A percentile compares a stretch with the other conserved stretches of the same genome.
Evolutionary conservation across 2,113 vertebrate species (phyloP).

Genomic region (Actenoides lindsayi): DNA sequence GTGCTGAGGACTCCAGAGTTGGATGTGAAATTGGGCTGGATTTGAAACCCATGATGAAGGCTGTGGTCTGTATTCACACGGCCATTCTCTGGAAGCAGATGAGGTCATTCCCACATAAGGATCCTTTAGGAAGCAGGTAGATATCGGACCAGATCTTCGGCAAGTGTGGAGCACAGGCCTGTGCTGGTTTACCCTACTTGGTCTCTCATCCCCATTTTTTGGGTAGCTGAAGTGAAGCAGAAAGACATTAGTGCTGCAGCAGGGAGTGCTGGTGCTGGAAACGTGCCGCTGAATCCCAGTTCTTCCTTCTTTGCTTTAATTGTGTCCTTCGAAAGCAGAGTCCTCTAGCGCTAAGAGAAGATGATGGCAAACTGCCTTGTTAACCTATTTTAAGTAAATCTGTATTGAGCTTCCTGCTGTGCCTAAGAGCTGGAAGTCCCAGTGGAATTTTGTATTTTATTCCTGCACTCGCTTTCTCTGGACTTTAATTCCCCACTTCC

Average conservation of each 20-base stretch:
- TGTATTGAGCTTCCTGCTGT: conserved; percentile 67
- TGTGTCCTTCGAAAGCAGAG: conserved; percentile 59
- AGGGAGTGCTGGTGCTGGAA: not conserved
- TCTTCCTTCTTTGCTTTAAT: conserved; percentile 37
- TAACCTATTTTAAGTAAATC: conserved; percentile 71
- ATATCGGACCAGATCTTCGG: not conserved
- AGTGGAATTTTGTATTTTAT: conserved; percentile 54
- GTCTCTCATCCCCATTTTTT: not conserved
- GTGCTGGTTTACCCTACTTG: not conserved
- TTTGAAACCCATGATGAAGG: not conserved
- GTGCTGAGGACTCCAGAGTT: not conserved
- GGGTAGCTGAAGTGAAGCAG: not conserved
- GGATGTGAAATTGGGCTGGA: not conserved
- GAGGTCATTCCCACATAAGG: not conserved
- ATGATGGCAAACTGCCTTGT: conserved; percentile 67
- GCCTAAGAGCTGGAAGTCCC: conserved; percentile 64
- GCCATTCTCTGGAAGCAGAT: not conserved
- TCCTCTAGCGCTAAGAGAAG: conserved; percentile 51
- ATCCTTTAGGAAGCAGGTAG: not conserved
- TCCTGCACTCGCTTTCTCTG: conserved; percentile 34
- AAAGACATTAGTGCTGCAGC: not conserved
- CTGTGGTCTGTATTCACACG: not conserved
- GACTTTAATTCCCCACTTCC: conserved; percentile 55
- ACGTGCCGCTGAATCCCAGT: not conserved
- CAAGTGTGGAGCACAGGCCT: not conserved